Evolutionary conservation across 2,797 vertebrate genomes (phyloP).

Genomic region (Characodon lateralis): DNA sequence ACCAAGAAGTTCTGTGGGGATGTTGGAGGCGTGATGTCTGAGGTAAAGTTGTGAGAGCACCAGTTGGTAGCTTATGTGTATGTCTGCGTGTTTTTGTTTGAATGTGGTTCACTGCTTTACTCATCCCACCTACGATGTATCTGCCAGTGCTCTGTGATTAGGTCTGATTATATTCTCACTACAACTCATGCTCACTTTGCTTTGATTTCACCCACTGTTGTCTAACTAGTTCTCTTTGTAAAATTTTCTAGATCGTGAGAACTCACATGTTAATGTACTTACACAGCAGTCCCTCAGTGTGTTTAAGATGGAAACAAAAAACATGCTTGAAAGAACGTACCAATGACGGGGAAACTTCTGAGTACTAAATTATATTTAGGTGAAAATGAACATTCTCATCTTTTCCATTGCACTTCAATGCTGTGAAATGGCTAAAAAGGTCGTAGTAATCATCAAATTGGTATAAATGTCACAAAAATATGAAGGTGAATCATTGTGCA

Average conservation of each 20-base stretch:
- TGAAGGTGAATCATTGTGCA: slow-evolving; percentile 27
- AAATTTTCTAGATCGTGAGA: slow-evolving; percentile 47
- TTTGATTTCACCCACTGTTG: slow-evolving; percentile 29
- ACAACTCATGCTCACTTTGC: slow-evolving; percentile 30
- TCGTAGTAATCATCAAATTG: slow-evolving; percentile 24
- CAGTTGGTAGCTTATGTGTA: slow-evolving; percentile 4
- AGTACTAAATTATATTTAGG: slow-evolving; percentile 14
- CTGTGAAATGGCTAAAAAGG: slow-evolving; percentile 26
- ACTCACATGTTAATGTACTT: slow-evolving; percentile 31
- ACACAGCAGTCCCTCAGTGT: slow-evolving; percentile 19
- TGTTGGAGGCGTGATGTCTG: slow-evolving; percentile 35
- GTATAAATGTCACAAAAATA: slow-evolving; percentile 34
- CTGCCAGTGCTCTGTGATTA: slow-evolving; percentile 40
- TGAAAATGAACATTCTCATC: background rate
- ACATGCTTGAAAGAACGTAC: slow-evolving; percentile 14
- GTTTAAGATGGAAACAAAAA: slow-evolving; percentile 20
- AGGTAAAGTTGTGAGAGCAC: slow-evolving; percentile 41
- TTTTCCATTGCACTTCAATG: background rate
- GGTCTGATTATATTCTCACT: slow-evolving; percentile 54
- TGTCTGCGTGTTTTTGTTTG: slow-evolving; percentile 14
- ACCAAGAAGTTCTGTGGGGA: slow-evolving; percentile 40
- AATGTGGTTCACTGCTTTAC: slow-evolving; percentile 32
- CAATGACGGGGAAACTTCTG: slow-evolving; percentile 21
- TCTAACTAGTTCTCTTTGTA: slow-evolving; percentile 20
- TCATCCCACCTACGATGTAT: slow-evolving; percentile 52